Evolutionary conservation across 2,113 vertebrate species (phyloP).

Genomic region (Marcusenius ussheri): DNA sequence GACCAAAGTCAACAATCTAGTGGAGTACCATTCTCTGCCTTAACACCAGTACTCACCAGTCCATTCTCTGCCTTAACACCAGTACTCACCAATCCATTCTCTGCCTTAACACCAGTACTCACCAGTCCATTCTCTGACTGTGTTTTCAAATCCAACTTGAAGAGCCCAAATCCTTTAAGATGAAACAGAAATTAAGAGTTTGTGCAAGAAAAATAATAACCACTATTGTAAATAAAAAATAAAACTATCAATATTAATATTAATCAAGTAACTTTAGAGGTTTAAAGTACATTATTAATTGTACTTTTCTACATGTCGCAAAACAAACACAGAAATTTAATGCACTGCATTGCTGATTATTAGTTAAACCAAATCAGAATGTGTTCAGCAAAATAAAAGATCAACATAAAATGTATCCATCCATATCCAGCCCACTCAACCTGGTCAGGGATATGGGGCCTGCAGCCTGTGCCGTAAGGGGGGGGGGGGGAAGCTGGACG

Average conservation of each 20-base stretch:
- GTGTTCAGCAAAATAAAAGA: background rate
- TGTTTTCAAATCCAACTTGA: constrained; percentile 94
- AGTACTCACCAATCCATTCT: no score
- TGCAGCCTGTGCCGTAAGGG: background rate
- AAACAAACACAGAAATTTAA: background rate
- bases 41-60: no score
- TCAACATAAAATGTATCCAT: background rate
- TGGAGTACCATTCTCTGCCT: background rate
- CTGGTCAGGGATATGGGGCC: background rate
- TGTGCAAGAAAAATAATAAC: background rate
- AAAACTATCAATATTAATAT: background rate
- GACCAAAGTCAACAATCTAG: background rate
- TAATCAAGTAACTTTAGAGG: background rate
- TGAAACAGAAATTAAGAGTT: background rate
- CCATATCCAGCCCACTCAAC: background rate
- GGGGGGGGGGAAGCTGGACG: no score
- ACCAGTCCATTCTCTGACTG: constrained; percentile 95
- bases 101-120: constrained; percentile 48
- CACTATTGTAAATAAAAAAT: background rate
- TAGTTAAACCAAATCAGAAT: background rate
- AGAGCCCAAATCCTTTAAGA: constrained; percentile 83
- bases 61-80: no score
- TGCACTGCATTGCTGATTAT: background rate
- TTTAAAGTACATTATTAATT: background rate
- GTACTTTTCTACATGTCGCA: background rate